Evolutionary conservation across 2,113 vertebrate species (phyloP), one percentile per base, ranked within the genome.

Genomic region (Ammodytes marinus): DNA sequence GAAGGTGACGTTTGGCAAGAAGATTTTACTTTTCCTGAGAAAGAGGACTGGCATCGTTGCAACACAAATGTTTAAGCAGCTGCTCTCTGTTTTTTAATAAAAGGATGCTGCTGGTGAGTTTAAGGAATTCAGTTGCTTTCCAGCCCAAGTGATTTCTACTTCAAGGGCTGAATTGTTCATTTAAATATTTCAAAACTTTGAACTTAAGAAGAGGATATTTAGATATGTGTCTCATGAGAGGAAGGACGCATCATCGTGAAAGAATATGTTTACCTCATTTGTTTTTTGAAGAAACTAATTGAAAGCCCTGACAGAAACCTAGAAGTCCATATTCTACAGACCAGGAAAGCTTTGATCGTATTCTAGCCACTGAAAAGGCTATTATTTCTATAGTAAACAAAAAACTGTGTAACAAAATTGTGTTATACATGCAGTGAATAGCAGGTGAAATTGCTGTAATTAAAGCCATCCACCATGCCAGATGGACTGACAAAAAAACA

Each of bases 1-100:
- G 71, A 85, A 79, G 83, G 85, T 83, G 87, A 87, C 45, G 39
- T 89, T 89, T 93, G 89, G 89, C 86, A 90, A 67, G 50, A 52
- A 65, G 63, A 85, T 6, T 92, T 88, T 74, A 82, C 79, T 87
- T 84, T 90, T 81, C 77, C 15, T 72, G 47, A 75, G 72, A 83
- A 80, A 79, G 53, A 77, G 69, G 17, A 79, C 80, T 86, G 89
- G 85, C 82, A 87, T 68, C 61, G 72, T 11, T 58, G 68, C 61
- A 75, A 37, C 79, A 75, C 45, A 4, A 45, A 86, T 82, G 79
- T 90, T 64, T 77, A 50, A 83, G 80, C 85, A 89, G 85, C 89
- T 91, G 89, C 72, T 85, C 74, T 74, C 74, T 75, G 70, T 74
- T 71, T 79, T 71, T 81, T 68, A 77, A 76, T 66, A 57, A 72